Percentiles rank a stretch among this genome's conserved stretches.
phyloP scores from a whole-genome alignment of 2,888 invertebrate species.

The Lithophane ornitopus region DNA sequence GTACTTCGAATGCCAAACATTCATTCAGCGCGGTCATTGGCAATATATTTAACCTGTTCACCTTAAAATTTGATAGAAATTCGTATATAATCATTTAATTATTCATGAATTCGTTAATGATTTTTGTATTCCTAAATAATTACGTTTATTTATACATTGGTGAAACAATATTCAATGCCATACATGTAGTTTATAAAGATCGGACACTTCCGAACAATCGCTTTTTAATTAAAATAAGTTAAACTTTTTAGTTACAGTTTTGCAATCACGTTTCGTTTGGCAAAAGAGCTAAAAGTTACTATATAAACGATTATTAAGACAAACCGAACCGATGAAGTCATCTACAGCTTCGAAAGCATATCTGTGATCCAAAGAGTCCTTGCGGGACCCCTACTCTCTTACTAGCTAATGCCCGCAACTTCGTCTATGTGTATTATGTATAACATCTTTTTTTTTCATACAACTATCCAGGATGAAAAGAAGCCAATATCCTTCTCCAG shows the following conservation, averaged over 20 bases:
- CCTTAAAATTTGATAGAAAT: constrained; percentile 16
- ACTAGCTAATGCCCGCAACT: neutral
- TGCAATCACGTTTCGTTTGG: neutral
- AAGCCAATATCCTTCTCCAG: neutral
- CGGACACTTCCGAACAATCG: too few relatives aligned
- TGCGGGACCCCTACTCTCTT: constrained; percentile 14
- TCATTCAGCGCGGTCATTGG: constrained; percentile 6
- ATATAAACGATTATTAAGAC: neutral
- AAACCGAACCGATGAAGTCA: neutral
- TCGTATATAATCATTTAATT: neutral
- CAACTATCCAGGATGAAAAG: neutral
- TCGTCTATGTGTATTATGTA: neutral
- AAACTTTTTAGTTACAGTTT: neutral
- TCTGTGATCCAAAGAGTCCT: neutral
- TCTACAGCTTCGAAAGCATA: constrained; percentile 28
- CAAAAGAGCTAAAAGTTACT: neutral
- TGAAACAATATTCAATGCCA: neutral
- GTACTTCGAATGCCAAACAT: constrained; percentile 29
- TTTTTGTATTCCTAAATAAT: neutral
- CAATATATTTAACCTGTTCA: constrained; percentile 16
- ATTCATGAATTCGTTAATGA: neutral
- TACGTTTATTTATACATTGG: constrained; percentile 1
- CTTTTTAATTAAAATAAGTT: constrained; percentile 13
- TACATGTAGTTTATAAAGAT: neutral
- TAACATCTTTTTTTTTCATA: too few relatives aligned